Conservation (phyloP, 2,888 invertebrate genomes). For the Saturnia japonica region DNA sequence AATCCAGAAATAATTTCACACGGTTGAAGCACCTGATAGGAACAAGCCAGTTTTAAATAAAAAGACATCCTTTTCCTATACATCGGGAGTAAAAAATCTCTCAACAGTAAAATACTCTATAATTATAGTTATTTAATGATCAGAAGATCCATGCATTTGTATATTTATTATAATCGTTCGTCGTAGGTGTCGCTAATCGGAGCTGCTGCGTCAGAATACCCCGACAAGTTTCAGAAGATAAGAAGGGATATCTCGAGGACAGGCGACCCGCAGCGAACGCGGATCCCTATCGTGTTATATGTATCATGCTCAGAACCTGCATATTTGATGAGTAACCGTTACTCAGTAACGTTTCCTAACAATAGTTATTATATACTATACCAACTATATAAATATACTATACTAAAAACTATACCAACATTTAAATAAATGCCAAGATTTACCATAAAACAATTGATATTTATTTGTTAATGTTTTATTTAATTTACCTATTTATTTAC, state of each 20-base stretch:
- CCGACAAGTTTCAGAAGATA: slow-evolving; percentile 93
- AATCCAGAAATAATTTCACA: too few species aligned
- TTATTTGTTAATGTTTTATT: too few species aligned
- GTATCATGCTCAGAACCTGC: slow-evolving; percentile 90
- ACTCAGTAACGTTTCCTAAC: slow-evolving; percentile 41
- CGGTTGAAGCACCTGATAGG: too few species aligned
- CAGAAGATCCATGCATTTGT: background rate
- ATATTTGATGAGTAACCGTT: slow-evolving; percentile 91
- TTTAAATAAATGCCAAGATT: background rate
- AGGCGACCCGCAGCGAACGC: slow-evolving; percentile 95
- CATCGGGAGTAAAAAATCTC: too few species aligned
- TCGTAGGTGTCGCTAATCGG: slow-evolving; percentile 93
- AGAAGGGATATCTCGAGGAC: slow-evolving; percentile 96
- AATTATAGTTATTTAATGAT: background rate
- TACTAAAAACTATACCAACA: background rate
- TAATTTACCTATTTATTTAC: too few species aligned
- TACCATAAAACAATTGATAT: background rate
- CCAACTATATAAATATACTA: too few species aligned
- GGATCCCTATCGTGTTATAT: slow-evolving; percentile 92
- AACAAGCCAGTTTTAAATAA: too few species aligned
- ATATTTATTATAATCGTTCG: background rate
- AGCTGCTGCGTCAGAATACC: slow-evolving; percentile 96
- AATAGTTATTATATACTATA: background rate
- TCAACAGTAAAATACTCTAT: too few species aligned
- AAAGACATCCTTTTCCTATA: too few species aligned